Base-by-base conservation (phyloP, 2,113 vertebrate species). In the Pseudopodoces humilis region DNA sequence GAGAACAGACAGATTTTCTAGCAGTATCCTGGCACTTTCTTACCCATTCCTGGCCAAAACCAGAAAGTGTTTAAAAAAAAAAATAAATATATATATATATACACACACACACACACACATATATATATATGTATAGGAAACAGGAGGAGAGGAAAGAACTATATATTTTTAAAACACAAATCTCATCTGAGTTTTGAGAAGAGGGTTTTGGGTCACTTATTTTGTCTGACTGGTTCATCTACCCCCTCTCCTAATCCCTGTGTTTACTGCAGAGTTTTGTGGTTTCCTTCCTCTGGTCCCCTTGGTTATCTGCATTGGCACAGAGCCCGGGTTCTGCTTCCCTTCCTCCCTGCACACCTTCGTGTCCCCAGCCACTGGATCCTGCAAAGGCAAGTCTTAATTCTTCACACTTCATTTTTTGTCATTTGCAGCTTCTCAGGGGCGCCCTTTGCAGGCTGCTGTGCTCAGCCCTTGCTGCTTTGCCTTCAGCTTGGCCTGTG, bases 1-100 rank as follows among this genome's bases (percentile, higher is more conserved):
- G 91, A 96, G 89, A 93, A 86, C 92, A 93, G 90, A 80, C 87
- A 91, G 90, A 86, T 89, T 92, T 94, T 85, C 75, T 76, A 79
- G 78, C 89, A 84, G 72, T 72, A 83, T 90, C 90, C 87, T 94
- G 87, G 94, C 90, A 84, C 68, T 81, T 90, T 63, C 47, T 81
- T 76, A 85, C 10, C 65, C 13, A 0, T 62, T 79, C 33, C 58
- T 1, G 13, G 75, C 86, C 89, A 90, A 92, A 95, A 77, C 67
- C 67, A 91, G 71, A 90, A 96, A 91, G 68, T 72, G 88, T 91
- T 91, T 69, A 76, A 60, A 53, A 33, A 43, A n/a, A 58, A 52
- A 24, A 28, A 27, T 18, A 17, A 27, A 17, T 35, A 24, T 37
- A 31, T 33, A 12, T 65, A 63, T 23, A 63, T 62, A 28, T 39